Conservation (phyloP, 2,888 invertebrate species). For the Schrankia costaestrigalis region DNA sequence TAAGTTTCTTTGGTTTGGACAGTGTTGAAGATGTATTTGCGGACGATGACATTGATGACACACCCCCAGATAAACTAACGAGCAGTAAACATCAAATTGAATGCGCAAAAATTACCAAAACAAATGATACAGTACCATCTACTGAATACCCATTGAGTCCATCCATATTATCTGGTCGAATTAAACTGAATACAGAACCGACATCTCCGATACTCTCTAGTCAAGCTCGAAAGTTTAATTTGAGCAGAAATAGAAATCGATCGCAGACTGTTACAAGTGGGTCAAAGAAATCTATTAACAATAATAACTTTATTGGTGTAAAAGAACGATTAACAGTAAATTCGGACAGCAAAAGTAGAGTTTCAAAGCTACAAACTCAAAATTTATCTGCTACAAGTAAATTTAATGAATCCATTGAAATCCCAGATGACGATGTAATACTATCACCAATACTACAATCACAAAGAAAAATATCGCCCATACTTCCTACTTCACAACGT, state of each 20-base stretch:
- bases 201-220: constrained; percentile 64
- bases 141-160: constrained; percentile 49
- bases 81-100: constrained; percentile 9
- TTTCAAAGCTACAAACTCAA: too few relatives aligned
- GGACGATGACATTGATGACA: constrained; percentile 51
- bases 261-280: constrained; percentile 40
- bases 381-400: constrained; percentile 22
- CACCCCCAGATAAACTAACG: constrained; percentile 21
- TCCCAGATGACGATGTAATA: constrained; percentile 40
- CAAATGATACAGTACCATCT: background rate
- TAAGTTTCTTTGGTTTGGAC: constrained; percentile 57
- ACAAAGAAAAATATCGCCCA: constrained; percentile 26
- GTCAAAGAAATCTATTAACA: constrained; percentile 25
- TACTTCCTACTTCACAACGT: constrained; percentile 33
- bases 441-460: constrained; percentile 55
- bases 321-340: constrained; percentile 15
- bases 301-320: constrained; percentile 13
- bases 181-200: constrained; percentile 23
- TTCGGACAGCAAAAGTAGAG: constrained; percentile 21
- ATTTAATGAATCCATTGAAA: constrained; percentile 5
- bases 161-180: constrained; percentile 60
- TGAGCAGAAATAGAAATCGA: constrained; percentile 43
- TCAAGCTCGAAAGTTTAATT: constrained; percentile 50
- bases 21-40: constrained; percentile 63
- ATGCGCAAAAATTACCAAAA: constrained; percentile 10